Percentiles rank a stretch among this genome's conserved stretches.
phyloP scores from a whole-genome alignment of 2,888 invertebrate genomes.

The Eucera pruinosa region DNA sequence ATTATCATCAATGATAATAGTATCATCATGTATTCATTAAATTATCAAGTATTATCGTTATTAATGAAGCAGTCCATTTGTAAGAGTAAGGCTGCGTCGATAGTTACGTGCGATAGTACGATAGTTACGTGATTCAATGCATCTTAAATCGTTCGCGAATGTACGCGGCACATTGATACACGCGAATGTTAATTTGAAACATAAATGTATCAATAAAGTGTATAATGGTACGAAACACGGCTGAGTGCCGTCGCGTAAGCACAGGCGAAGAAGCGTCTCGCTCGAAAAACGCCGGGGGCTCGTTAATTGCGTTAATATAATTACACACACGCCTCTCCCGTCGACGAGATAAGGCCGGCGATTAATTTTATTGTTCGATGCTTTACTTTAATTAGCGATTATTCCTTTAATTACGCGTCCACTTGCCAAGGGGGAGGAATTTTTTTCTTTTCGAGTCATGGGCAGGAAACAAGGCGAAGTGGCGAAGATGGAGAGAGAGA shows the following conservation, averaged over 20 bases:
- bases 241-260: conserved; percentile 35
- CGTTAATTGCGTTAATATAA: conserved; percentile 59
- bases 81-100: no score
- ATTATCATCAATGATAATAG: no score
- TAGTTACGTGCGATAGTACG: no score
- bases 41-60: no score
- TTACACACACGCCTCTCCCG: conserved; percentile 39
- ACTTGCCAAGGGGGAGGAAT: not conserved
- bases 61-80: no score
- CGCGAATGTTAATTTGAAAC: no score
- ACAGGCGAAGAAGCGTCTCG: conserved; percentile 24
- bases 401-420: conserved; percentile 40
- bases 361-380: conserved; percentile 52
- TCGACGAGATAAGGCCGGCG: conserved; percentile 42
- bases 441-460: not conserved
- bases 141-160: no score
- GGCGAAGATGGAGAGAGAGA: no score
- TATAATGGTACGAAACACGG: conserved; percentile 10
- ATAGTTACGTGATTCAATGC: no score
- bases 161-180: no score
- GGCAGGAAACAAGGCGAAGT: not conserved
- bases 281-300: conserved; percentile 39
- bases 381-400: conserved; percentile 47
- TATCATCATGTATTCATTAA: no score
- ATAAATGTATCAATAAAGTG: no score